phyloP scores from a whole-genome alignment of 2,888 invertebrate species.

The Palloptera scutellata region DNA sequence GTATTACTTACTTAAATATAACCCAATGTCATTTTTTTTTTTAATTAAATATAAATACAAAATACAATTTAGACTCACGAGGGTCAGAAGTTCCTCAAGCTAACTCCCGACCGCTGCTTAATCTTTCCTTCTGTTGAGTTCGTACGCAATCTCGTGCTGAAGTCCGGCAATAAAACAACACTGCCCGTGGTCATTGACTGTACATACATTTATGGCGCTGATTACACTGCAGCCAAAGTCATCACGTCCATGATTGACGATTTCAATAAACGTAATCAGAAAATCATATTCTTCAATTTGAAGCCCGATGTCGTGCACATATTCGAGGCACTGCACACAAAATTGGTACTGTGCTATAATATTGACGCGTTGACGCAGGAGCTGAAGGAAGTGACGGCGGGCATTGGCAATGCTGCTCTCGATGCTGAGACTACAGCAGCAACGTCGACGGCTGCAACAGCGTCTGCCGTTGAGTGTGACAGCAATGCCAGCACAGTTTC shows the following conservation, averaged over 20 bases:
- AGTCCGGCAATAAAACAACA: conserved; percentile 72
- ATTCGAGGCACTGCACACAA: conserved; percentile 71
- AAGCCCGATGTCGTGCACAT: conserved; percentile 84
- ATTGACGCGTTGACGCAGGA: conserved; percentile 45
- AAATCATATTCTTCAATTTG: conserved; percentile 83
- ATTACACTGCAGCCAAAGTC: conserved; percentile 85
- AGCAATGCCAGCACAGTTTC: not conserved
- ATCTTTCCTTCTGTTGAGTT: conserved; percentile 94
- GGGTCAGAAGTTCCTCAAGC: conserved; percentile 79
- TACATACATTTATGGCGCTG: conserved; percentile 86
- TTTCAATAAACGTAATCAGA: conserved; percentile 76
- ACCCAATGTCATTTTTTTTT: not conserved
- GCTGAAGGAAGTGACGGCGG: conserved; percentile 14
- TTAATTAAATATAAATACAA: not conserved
- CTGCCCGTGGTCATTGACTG: conserved; percentile 86
- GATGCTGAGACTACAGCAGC: not conserved
- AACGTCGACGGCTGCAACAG: too few species aligned
- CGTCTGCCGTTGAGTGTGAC: not conserved
- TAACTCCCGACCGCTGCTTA: conserved; percentile 86
- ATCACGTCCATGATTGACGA: conserved; percentile 78
- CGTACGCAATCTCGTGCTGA: conserved; percentile 82
- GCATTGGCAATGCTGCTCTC: not conserved
- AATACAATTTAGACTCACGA: conserved; percentile 68
- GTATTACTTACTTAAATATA: conserved; percentile 38
- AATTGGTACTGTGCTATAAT: conserved; percentile 55